Base-by-base conservation (phyloP, 1,140 invertebrate genomes). In the Eriocheir sinensis region DNA sequence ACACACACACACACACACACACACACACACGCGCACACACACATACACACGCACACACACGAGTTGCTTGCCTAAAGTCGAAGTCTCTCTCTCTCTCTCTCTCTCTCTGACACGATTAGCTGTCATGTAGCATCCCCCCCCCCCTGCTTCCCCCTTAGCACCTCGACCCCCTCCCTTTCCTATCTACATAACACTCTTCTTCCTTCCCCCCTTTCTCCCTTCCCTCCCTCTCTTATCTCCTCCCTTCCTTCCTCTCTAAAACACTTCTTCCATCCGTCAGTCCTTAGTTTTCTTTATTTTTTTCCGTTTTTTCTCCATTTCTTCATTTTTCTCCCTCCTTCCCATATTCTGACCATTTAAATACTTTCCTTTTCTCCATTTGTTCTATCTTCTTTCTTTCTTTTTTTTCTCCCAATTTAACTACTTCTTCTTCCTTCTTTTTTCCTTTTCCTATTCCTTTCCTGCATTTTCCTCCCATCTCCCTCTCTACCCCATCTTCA, bases 41-140 rank as follows among this genome's bases (percentile, higher is more conserved):
- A n/a, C 21, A 27, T 21, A 72, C 60, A 72, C 60, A 17, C 60
- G n/a, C 60, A 72, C 8, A n/a, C 60, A n/a, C 60, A n/a, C 21
- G 60, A 12, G 6, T n/a, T 72, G 60, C 60, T 72, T 21, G 21
- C 60, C 60, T 72, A 72, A 72, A 72, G 60, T 72, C 21, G 60
- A 72, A 72, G 60, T 72, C 6, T 0, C n/a, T n/a, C 60, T 72
- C 60, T 72, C 60, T 72, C 60, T 72, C 60, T 72, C 60, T 72
- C 60, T 72, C 60, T 72, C 60, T 72, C 27, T 72, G n/a, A 72
- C n/a, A 72, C n/a, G 60, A n/a, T 72, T 72, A 72, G 21, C 60
- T 72, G 60, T 72, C 60, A 72, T 0, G 60, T 21, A 72, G 60
- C 60, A n/a, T 21, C 27, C 44, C 44, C 44, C 27, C 60, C 60